Conservation (phyloP, 2,888 invertebrate species). For the Caenorhabditis sp. region DNA sequence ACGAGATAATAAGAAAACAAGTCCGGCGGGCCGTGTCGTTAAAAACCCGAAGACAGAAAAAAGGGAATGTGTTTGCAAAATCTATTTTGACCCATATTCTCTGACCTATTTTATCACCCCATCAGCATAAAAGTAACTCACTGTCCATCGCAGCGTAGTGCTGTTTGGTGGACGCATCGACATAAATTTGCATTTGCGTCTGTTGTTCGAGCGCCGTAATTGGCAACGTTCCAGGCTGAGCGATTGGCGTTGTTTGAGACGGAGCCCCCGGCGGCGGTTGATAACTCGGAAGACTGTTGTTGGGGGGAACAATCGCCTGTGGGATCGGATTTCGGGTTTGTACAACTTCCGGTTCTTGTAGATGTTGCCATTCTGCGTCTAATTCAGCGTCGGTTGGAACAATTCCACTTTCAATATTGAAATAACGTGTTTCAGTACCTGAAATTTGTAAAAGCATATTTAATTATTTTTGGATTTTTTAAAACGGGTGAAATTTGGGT, state of each 20-base stretch:
- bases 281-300: neutral
- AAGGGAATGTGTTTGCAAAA: no score
- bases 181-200: slow-evolving; percentile 50
- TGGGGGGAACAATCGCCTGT: neutral
- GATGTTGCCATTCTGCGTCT: slow-evolving; percentile 18
- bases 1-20: no score
- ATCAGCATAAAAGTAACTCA: slow-evolving; percentile 27
- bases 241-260: no score
- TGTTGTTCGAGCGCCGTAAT: slow-evolving; percentile 21
- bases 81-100: no score
- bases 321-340: neutral
- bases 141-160: slow-evolving; percentile 58
- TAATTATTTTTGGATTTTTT: slow-evolving; percentile 3
- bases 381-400: slow-evolving; percentile 18
- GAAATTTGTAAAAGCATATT: slow-evolving; percentile 7
- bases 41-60: no score
- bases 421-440: slow-evolving; percentile 20
- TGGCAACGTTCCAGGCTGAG: neutral
- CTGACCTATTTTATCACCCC: no score
- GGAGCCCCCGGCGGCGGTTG: neutral
- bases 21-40: no score
- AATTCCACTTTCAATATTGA: slow-evolving; percentile 14
- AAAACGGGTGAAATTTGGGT: no score
- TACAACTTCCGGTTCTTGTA: neutral
- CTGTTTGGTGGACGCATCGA: slow-evolving; percentile 59